A percentile compares a stretch with the other conserved stretches of the same genome.
phyloP scores from a whole-genome alignment of 1,140 invertebrate species.

The Polyergus mexicanus region DNA sequence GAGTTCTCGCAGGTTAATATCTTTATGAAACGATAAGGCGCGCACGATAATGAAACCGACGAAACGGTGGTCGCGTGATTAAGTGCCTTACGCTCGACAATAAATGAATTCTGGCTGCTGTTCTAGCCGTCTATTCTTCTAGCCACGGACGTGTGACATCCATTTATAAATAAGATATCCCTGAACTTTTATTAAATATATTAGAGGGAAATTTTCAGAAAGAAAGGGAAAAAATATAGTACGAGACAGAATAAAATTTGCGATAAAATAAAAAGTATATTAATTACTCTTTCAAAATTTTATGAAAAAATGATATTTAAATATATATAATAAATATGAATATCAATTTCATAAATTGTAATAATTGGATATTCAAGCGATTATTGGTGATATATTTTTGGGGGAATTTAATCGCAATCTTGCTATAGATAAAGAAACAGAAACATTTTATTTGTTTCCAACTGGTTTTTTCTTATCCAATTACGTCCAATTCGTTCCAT shows the following conservation, averaged over 20 bases:
- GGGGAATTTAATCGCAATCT: not conserved
- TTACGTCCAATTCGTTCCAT: not conserved
- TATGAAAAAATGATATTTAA: not conserved
- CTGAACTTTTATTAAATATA: constrained; percentile 26
- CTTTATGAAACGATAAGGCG: constrained; percentile 74
- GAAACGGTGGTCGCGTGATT: constrained; percentile 69
- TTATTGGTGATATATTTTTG: not conserved
- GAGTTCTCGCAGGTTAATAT: constrained; percentile 70
- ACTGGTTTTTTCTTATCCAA: not conserved
- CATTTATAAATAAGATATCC: not conserved
- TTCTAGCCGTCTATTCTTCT: constrained; percentile 2
- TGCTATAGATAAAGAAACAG: not conserved
- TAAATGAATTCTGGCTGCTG: constrained; percentile 67
- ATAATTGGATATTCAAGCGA: not conserved
- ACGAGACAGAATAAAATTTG: not conserved
- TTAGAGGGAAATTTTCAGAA: not conserved
- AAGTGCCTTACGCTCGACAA: constrained; percentile 61
- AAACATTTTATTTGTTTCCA: not conserved
- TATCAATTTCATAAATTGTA: not conserved
- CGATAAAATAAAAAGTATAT: not conserved
- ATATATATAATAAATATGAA: not conserved
- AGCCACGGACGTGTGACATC: not conserved
- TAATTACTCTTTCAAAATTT: not conserved
- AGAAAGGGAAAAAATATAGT: not conserved
- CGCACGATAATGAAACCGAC: constrained; percentile 69